phyloP scores from a whole-genome alignment of 2,888 invertebrate species.

The Coelinius sp. region DNA sequence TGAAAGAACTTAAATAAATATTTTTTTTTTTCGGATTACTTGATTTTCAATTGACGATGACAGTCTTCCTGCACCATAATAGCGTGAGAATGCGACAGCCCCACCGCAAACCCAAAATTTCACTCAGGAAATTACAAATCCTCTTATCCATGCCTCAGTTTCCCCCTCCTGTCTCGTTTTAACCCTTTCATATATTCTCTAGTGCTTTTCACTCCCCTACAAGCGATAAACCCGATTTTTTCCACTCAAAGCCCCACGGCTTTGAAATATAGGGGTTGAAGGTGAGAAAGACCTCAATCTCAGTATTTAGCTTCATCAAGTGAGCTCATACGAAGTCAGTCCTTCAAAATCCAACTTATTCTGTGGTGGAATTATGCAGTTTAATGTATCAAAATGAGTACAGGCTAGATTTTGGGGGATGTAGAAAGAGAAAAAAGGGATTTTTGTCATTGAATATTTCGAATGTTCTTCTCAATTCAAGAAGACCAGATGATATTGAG shows the following conservation, averaged over 20 bases:
- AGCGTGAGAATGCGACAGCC: conserved; percentile 20
- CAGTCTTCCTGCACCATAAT: neutral
- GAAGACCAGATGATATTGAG: too few species aligned
- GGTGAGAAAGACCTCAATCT: neutral
- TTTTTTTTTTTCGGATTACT: too few species aligned
- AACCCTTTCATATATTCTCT: conserved; percentile 23
- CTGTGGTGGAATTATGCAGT: neutral
- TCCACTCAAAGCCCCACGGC: conserved; percentile 21
- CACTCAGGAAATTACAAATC: conserved; percentile 40
- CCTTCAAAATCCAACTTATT: neutral
- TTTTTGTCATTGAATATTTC: too few species aligned
- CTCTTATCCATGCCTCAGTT: conserved; percentile 28
- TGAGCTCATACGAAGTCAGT: neutral
- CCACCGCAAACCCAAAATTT: conserved; percentile 24
- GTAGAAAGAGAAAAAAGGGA: too few species aligned
- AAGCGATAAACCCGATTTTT: conserved; percentile 15
- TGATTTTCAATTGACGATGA: neutral
- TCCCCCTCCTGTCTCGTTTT: neutral
- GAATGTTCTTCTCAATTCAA: neutral
- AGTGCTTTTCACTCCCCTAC: neutral
- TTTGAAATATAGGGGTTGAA: neutral
- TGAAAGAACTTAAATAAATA: too few species aligned
- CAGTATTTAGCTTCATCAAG: neutral
- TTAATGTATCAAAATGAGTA: neutral
- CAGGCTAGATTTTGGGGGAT: too few species aligned